Base-by-base conservation (phyloP, 1,140 invertebrate species). In the Bombus superbus region DNA sequence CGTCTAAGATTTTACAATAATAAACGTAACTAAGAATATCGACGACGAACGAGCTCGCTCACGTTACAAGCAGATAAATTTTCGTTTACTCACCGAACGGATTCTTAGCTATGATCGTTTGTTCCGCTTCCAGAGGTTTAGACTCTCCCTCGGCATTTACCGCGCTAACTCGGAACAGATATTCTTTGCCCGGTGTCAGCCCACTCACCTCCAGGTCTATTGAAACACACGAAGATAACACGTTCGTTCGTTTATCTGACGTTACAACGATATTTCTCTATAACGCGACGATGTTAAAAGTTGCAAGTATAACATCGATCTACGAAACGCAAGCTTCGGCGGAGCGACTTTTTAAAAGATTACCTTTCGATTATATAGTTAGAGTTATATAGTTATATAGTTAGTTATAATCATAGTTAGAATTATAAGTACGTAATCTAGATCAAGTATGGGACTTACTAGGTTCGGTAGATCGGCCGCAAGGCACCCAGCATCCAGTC, bases 61-160 rank as follows among this genome's bases (percentile, higher is more conserved):
- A 66, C 6, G n/a, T 32, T 32, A 0, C 18, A 53, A 32, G n/a
- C 5, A 64, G n/a, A 15, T 66, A 0, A 68, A 38, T 38, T 40
- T 40, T 40, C 10, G 2, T 8, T 42, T 13, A 71, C 95, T 94
- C 95, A 97, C 97, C 97, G 93, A 97, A 99, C 83, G 99, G 98
- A 97, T 99, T 99, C 96, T 99, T 99, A 35, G 99, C 99, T 92
- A 98, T 95, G 74, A 99, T 98, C 25, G 98, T 96, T 92, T 97
- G 96, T 57, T 98, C 97, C 0, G 98, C 97, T 88, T 97, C 97
- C n/a, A 99, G 95, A 32, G 99, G 98, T 91, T 98, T 98, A 4
- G 99, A 99, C 95, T 99, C 98, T 57, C 99, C 99, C 94, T 99
- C 98, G 15, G 98, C 96, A 95, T 99, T 99, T 22, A 99, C 98